phyloP scores from a whole-genome alignment of 2,113 vertebrate genomes.

The Megaleporinus macrocephalus region DNA sequence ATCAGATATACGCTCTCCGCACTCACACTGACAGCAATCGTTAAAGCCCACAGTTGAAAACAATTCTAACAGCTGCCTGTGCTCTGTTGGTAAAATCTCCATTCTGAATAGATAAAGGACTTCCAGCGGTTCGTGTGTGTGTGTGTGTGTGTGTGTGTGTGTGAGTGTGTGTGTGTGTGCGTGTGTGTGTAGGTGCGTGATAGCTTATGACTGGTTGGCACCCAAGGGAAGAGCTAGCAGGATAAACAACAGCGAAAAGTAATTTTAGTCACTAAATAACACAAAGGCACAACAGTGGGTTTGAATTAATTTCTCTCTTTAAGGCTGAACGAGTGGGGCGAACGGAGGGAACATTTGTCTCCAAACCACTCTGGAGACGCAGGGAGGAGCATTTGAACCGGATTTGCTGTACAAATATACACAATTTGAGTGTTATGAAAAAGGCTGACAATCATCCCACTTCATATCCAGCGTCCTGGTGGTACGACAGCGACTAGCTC shows the following conservation, averaged over 20 bases:
- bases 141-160: constrained; percentile 18
- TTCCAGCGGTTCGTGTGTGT: constrained; percentile 2
- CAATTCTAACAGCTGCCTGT: constrained; percentile 22
- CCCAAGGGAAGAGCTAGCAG: constrained; percentile 1
- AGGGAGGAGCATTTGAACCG: too few relatives aligned
- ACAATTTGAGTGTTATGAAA: too few relatives aligned
- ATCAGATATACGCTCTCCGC: constrained; percentile 34
- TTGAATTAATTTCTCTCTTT: constrained; percentile 51
- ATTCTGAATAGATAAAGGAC: constrained; percentile 3
- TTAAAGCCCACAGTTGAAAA: constrained; percentile 10
- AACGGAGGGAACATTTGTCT: constrained; percentile 9
- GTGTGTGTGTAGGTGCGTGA: constrained; percentile 19
- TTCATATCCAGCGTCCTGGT: too few relatives aligned
- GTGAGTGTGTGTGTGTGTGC: constrained; percentile 28
- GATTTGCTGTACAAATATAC: too few relatives aligned
- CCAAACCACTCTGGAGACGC: not conserved
- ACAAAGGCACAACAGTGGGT: constrained; percentile 33
- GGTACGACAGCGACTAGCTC: too few relatives aligned
- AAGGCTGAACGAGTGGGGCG: constrained; percentile 32
- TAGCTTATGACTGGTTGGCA: constrained; percentile 32
- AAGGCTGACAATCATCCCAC: too few relatives aligned
- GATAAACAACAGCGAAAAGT: constrained; percentile 32
- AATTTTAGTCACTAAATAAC: constrained; percentile 48
- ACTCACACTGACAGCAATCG: constrained; percentile 7
- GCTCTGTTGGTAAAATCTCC: not conserved